Evolutionary conservation across 2,888 invertebrate species (phyloP).

Genomic region (Tachina grossa): DNA sequence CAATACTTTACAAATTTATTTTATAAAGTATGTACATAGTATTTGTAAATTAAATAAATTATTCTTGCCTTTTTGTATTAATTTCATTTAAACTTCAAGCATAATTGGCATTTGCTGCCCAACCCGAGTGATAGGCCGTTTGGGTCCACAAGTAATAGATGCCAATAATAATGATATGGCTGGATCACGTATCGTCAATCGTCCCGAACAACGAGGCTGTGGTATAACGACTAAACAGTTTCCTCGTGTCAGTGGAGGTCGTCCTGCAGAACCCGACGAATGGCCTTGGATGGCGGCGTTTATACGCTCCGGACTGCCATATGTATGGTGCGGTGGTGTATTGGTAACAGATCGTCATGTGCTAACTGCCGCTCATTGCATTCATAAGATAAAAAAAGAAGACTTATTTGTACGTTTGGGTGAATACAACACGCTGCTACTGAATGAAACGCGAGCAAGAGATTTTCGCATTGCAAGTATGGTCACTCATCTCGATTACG

Average conservation of each 20-base stretch:
- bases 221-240: conserved; percentile 82
- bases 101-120: conserved; percentile 90
- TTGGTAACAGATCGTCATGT: conserved; percentile 87
- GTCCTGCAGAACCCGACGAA: conserved; percentile 86
- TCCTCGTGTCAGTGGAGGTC: conserved; percentile 85
- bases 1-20: too few species aligned
- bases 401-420: conserved; percentile 89
- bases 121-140: conserved; percentile 81
- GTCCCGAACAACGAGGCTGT: conserved; percentile 81
- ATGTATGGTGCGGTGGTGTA: conserved; percentile 89
- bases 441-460: conserved; percentile 87
- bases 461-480: conserved; percentile 88
- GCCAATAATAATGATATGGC: conserved; percentile 68
- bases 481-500: conserved; percentile 87
- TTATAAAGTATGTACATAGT: too few species aligned
- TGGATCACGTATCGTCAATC: conserved; percentile 75
- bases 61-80: not conserved
- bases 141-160: conserved; percentile 77
- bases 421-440: conserved; percentile 89
- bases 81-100: conserved; percentile 72
- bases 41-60: not conserved
- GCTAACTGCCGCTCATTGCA: conserved; percentile 83
- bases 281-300: conserved; percentile 95
- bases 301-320: conserved; percentile 85
- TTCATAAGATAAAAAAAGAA: conserved; percentile 84